Evolutionary conservation across 2,888 invertebrate species (phyloP).

Genomic region (Andrena trimmerana): DNA sequence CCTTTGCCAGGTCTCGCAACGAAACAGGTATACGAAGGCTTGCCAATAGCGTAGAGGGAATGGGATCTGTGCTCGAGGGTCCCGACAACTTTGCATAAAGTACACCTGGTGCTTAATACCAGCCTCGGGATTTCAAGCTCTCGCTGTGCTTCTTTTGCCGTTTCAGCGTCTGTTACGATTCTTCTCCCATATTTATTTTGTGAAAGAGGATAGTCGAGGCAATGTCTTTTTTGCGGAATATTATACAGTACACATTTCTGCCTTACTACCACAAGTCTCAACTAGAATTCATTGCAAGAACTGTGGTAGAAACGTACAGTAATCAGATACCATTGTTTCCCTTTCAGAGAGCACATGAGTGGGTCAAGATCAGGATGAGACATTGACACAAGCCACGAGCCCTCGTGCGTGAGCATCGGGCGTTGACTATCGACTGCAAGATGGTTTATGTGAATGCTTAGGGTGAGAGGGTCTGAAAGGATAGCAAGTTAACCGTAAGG

Average conservation of each 20-base stretch:
- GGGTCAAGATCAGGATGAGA: no score
- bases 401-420: no score
- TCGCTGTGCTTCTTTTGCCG: background rate
- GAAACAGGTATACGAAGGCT: slow-evolving; percentile 28
- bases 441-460: no score
- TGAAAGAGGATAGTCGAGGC: background rate
- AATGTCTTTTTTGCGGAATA: no score
- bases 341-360: no score
- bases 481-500: no score
- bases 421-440: no score
- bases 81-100: slow-evolving; percentile 32
- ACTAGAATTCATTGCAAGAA: background rate
- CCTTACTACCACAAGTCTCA: background rate
- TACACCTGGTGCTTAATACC: slow-evolving; percentile 44
- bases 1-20: background rate
- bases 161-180: background rate
- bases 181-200: background rate
- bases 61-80: slow-evolving; percentile 19
- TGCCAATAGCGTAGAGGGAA: slow-evolving; percentile 22
- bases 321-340: no score
- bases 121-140: slow-evolving; percentile 22
- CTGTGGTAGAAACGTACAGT: no score
- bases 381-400: no score
- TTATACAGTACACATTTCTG: no score
- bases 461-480: no score